Base-by-base conservation (phyloP, 2,797 vertebrate genomes). In the Sebastes steindachneri region DNA sequence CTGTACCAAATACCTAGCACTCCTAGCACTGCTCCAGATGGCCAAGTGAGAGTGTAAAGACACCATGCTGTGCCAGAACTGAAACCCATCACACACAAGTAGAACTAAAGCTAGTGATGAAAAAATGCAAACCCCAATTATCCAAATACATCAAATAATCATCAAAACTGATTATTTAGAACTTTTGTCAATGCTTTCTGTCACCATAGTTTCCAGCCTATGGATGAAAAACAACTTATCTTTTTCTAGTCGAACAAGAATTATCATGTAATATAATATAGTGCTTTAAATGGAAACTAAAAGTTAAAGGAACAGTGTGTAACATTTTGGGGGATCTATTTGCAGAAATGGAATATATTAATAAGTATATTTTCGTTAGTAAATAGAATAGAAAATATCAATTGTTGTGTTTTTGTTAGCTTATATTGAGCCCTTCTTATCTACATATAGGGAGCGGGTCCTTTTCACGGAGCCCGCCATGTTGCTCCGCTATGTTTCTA, bases 61-160 rank as follows among this genome's bases (percentile, higher is more conserved):
- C 63, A 15, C 63, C 73, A 59, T 83, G 85, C 80, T 58, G 63
- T 33, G 65, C 74, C 58, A 86, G 21, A 86, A 73, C 53, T 73
- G 57, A 75, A 68, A 82, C n/a, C 15, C 15, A 53, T 26, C 66
- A 19, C 60, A 68, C 9, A 55, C 31, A 41, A 51, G 63, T 48
- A 9, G 54, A 62, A 70, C 64, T 57, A 68, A 77, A 79, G 76
- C 74, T 29, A 33, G 31, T 51, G 86, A 90, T 92, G 88, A 81
- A 91, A 89, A 85, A 90, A 95, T 81, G 86, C 92, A 95, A 95
- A 93, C 80, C 87, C 86, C 71, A 1, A 5, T 81, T 68, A 94
- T 96, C 95, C 95, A 95, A 95, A 95, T 92, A 91, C 93, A 77
- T 84, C 66, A 85, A 93, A 92, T 89, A 92, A 93, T 93, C 91